Evolutionary conservation across 2,797 vertebrate genomes (phyloP).

Genomic region (Esox masquinongy): DNA sequence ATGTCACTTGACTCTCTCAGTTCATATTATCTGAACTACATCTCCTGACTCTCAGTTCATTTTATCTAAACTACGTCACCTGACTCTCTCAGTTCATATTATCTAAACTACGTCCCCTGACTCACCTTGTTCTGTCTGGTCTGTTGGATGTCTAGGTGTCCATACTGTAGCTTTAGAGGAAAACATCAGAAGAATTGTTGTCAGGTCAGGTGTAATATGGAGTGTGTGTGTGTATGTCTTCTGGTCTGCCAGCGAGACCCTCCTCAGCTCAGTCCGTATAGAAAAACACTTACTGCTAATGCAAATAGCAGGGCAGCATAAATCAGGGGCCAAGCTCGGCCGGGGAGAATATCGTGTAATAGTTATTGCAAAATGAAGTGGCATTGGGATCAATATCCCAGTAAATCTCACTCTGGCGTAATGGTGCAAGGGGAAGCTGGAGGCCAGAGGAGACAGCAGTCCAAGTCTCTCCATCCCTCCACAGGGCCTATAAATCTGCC

Average conservation of each 20-base stretch:
- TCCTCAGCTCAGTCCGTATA: slow-evolving; percentile 69
- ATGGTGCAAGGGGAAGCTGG: slow-evolving; percentile 90
- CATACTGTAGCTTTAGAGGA: neutral
- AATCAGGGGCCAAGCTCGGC: slow-evolving; percentile 76
- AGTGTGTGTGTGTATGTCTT: slow-evolving; percentile 11
- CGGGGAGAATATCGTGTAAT: slow-evolving; percentile 85
- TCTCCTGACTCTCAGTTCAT: slow-evolving; percentile 20
- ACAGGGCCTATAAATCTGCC: slow-evolving; percentile 92
- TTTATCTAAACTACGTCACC: slow-evolving; percentile 24
- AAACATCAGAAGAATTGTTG: neutral
- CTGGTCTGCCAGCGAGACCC: slow-evolving; percentile 42
- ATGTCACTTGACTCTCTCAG: slow-evolving; percentile 44
- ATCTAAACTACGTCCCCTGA: slow-evolving; percentile 38
- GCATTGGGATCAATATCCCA: slow-evolving; percentile 97
- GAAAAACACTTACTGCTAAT: slow-evolving; percentile 83
- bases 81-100: slow-evolving; percentile 50
- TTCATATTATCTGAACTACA: slow-evolving; percentile 52
- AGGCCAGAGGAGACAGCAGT: slow-evolving; percentile 93
- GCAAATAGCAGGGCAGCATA: slow-evolving; percentile 81
- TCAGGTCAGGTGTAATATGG: neutral
- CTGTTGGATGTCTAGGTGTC: slow-evolving; percentile 30
- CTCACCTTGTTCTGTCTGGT: slow-evolving; percentile 45
- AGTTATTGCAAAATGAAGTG: slow-evolving; percentile 98
- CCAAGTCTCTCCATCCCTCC: slow-evolving; percentile 91
- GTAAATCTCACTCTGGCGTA: slow-evolving; percentile 96